phyloP scores from a whole-genome alignment of 2,888 invertebrate species.

The Conops quadrifasciatus region DNA sequence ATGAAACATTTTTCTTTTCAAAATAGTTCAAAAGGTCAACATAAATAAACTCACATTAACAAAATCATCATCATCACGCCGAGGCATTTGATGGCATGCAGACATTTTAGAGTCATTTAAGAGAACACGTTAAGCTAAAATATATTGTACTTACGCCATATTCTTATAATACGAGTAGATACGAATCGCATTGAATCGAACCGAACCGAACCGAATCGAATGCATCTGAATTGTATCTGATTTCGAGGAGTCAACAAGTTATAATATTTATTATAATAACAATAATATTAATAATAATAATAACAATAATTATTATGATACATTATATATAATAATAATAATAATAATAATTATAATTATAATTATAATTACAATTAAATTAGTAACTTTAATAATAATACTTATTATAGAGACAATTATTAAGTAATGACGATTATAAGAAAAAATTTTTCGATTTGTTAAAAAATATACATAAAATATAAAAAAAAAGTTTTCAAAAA shows the following conservation, averaged over 20 bases:
- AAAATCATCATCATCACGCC: no score
- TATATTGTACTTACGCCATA: slow-evolving; percentile 56
- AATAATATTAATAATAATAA: slow-evolving; percentile 34
- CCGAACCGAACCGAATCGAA: slow-evolving; percentile 35
- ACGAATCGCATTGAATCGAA: slow-evolving; percentile 15
- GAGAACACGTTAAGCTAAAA: slow-evolving; percentile 56
- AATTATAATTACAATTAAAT: slow-evolving; percentile 37
- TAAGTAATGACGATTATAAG: slow-evolving; percentile 44
- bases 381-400: slow-evolving; percentile 29
- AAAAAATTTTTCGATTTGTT: slow-evolving; percentile 57
- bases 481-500: slow-evolving; percentile 22
- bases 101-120: slow-evolving; percentile 27
- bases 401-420: slow-evolving; percentile 33
- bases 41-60: slow-evolving; percentile 40
- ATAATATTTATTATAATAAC: background rate
- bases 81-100: background rate
- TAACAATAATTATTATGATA: slow-evolving; percentile 37
- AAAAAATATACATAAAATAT: slow-evolving; percentile 52
- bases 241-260: background rate
- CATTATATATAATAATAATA: background rate
- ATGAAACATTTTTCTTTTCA: no score
- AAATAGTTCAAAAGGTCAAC: slow-evolving; percentile 31
- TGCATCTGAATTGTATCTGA: background rate
- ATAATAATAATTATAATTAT: slow-evolving; percentile 35
- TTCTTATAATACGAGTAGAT: no score